Percentiles rank a stretch among this genome's conserved stretches.
Conservation (phyloP, 2,888 invertebrate genomes). For the Xanthia togata region DNA sequence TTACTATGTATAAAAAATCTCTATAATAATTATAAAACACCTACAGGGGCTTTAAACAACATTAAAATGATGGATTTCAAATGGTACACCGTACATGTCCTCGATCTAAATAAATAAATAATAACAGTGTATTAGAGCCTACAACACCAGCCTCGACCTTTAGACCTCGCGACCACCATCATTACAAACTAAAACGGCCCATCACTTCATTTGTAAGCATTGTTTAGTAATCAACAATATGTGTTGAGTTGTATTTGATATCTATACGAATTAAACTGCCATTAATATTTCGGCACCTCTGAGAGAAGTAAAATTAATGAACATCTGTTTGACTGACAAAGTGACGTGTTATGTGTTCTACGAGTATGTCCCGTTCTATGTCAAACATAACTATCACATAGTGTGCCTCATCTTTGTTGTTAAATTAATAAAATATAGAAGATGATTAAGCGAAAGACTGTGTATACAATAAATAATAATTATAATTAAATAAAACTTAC, state of each 20-base stretch:
- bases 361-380: neutral
- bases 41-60: neutral
- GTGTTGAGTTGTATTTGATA: constrained; percentile 11
- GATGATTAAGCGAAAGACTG: neutral
- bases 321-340: constrained; percentile 28
- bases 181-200: neutral
- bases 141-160: constrained; percentile 3
- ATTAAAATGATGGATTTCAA: neutral
- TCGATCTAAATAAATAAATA: neutral
- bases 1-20: neutral
- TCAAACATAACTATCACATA: neutral
- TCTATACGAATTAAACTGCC: constrained; percentile 5
- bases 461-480: neutral
- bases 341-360: neutral
- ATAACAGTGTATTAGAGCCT: neutral
- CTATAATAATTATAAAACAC: neutral
- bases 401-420: neutral
- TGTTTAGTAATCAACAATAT: constrained; percentile 28
- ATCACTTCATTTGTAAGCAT: constrained; percentile 28
- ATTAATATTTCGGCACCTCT: neutral
- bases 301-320: constrained; percentile 15
- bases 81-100: neutral
- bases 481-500: neutral
- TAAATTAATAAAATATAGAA: neutral
- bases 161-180: neutral